Base-by-base conservation (phyloP, 2,113 vertebrate genomes). In the Ageneiosus marmoratus region DNA sequence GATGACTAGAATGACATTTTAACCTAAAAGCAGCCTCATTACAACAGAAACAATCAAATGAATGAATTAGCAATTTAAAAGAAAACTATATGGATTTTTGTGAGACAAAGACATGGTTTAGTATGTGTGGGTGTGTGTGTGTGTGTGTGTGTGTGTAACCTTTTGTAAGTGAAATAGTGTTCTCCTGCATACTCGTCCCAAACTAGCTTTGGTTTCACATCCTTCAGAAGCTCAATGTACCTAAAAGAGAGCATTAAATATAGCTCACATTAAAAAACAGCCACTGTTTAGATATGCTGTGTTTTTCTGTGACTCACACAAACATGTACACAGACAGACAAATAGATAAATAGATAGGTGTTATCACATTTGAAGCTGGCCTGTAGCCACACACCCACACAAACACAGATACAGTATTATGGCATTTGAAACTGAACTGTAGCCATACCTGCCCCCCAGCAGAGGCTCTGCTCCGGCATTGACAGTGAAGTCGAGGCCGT, bases 161-260 rank as follows among this genome's bases (percentile, higher is more conserved):
- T 97, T 91, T 95, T 99, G 87, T 97, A 99, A 84, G 89, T 95
- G 82, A 99, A 96, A 87, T 96, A 95, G 90, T 99, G 98, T 84
- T 99, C 98, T 0, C 92, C 95, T 3, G 94, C 92, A 82, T 96
- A 92, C 84, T 95, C 94, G 86, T 98, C 96, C 98, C 98, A 99
- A 53, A 93, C 16, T 18, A 98, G 83, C 81, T 95, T 97, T 6
- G 97, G 96, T 81, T 95, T 94, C 87, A 97, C 89, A 63, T 99
- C 96, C 89, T 96, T 97, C 88, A 99, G 91, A 63, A 94, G 92
- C 87, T 99, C 96, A 46, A 99, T 92, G 88, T 97, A 99, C 91
- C 97, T 98, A 85, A 18, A 83, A 69, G 56, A 87, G 22, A 76
- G 24, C 2, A 32, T 67, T 29, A 22, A 41, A 41, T 41, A 24